Evolutionary conservation across 2,113 vertebrate genomes (phyloP).

Genomic region (Macquaria australasica): DNA sequence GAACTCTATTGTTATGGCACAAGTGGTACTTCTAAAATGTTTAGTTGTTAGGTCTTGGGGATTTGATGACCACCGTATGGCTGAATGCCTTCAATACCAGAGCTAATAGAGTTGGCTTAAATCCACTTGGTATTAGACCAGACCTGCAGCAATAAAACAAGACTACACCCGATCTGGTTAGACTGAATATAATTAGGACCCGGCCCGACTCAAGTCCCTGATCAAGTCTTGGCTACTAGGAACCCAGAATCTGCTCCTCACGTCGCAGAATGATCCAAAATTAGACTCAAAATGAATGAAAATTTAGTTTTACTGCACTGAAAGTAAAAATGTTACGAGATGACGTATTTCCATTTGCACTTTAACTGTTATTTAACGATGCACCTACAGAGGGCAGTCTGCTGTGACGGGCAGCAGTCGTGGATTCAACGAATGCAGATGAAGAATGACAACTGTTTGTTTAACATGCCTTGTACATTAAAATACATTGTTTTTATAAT

Average conservation of each 20-base stretch:
- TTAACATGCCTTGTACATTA: constrained; percentile 5
- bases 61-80: too few relatives aligned
- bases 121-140: too few relatives aligned
- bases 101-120: too few relatives aligned
- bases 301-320: neutral
- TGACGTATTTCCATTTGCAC: constrained; percentile 53
- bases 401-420: neutral
- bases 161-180: neutral
- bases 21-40: too few relatives aligned
- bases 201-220: neutral
- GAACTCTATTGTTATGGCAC: too few relatives aligned
- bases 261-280: neutral
- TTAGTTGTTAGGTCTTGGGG: too few relatives aligned
- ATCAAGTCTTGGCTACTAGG: neutral
- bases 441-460: constrained; percentile 3
- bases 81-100: too few relatives aligned
- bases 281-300: neutral
- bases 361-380: constrained; percentile 35
- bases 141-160: too few relatives aligned
- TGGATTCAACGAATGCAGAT: neutral
- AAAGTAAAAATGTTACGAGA: constrained; percentile 7
- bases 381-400: neutral
- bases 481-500: constrained; percentile 7
- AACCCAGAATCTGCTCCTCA: neutral
- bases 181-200: neutral